Evolutionary conservation across 2,113 vertebrate species (phyloP).

Genomic region (Hemiscyllium ocellatum): DNA sequence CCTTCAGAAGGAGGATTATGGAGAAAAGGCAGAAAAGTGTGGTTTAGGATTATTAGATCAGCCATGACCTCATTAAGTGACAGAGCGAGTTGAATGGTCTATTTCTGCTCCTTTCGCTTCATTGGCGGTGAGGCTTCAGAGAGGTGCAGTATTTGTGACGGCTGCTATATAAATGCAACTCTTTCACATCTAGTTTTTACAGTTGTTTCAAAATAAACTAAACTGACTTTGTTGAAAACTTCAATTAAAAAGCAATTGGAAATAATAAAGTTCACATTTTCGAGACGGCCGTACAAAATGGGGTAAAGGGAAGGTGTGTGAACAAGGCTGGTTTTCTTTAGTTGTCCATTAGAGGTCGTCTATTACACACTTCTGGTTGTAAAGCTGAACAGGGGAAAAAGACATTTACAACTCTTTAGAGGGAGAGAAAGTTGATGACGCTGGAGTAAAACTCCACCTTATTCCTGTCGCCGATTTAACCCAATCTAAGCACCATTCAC

Average conservation of each 20-base stretch:
- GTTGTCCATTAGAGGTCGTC: neutral
- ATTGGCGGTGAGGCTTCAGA: too few species aligned
- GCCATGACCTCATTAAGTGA: too few species aligned
- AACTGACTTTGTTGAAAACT: neutral
- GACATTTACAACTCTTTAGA: neutral
- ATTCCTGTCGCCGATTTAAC: constrained; percentile 4
- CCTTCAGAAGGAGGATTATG: too few species aligned
- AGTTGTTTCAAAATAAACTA: neutral
- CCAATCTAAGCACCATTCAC: neutral
- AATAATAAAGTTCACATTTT: neutral
- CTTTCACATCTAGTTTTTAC: too few species aligned
- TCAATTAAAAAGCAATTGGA: neutral
- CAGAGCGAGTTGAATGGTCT: too few species aligned
- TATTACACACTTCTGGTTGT: neutral
- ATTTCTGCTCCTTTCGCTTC: too few species aligned
- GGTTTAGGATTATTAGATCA: too few species aligned
- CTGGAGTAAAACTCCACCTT: neutral
- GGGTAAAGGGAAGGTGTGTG: neutral
- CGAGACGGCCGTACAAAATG: neutral
- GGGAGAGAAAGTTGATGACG: neutral
- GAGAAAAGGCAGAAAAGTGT: too few species aligned
- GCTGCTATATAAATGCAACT: too few species aligned
- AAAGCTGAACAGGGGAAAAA: neutral
- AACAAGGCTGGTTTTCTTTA: neutral
- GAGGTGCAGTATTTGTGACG: too few species aligned